Base-by-base conservation (phyloP, 2,888 invertebrate species). In the Deilephila porcellus region DNA sequence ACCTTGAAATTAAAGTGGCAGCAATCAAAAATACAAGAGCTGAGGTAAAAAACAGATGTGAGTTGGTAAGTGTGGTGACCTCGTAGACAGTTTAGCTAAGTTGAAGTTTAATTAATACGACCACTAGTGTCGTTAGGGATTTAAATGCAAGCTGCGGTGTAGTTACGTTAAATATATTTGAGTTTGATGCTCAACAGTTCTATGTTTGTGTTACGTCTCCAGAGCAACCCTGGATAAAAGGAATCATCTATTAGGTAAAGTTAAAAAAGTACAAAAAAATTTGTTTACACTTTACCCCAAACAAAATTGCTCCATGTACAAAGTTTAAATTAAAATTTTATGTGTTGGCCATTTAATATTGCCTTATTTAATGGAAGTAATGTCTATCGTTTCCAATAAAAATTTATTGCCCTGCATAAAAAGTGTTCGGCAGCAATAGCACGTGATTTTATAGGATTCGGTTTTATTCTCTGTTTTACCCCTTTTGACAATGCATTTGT, bases 81-180 rank as follows among this genome's bases (percentile, higher is more conserved):
- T 63, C 53, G 19, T 25, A 34, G 53, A 63, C 63, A 37, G 29
- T 53, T 14, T 63, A 32, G 32, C 53, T n/a, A 53, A 63, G 29
- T 20, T 53, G 8, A 19, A 17, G 52, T 62, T 32, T 11, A 72
- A 72, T 34, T 63, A 53, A 76, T 75, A 70, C 72, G 73, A 74
- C 79, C 74, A 73, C 76, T 74, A 74, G 74, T 74, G 74, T 76
- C 76, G 76, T 82, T 80, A 78, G 71, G 71, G 72, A 59, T n/a
- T 72, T 67, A 62, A 71, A 67, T 79, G 78, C 79, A 78, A 80
- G 78, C 73, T 71, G 64, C 63, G 71, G 76, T 78, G 75, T 81
- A 73, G 81, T 81, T 80, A 77, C 77, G 77, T 73, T 79, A 78
- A 82, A 78, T 77, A 81, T 77, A 78, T 78, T 77, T 75, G 74